These are phyloP conservation scores for Pandemis heparana DNA, from an alignment of 2,888 invertebrate genomes.

Conservation along the genomic window DNA sequence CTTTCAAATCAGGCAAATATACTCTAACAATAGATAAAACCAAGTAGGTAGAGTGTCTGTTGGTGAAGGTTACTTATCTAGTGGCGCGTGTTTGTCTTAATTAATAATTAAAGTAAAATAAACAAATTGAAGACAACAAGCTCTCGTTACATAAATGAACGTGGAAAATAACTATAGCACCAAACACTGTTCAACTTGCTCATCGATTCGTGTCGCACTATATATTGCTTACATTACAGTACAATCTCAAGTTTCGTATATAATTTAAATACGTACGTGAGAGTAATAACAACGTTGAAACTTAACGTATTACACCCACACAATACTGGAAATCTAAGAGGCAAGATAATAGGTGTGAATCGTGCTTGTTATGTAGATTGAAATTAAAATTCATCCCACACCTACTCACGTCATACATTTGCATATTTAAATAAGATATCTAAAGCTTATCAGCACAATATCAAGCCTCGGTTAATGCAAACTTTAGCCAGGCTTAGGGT, in stretches of 20 bases:
- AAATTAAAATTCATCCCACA: constrained; percentile 53
- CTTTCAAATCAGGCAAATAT: too few relatives aligned
- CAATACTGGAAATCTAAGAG: constrained; percentile 19
- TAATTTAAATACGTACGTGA: constrained; percentile 34
- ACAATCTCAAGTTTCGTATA: constrained; percentile 10
- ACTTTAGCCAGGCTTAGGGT: not conserved
- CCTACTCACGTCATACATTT: constrained; percentile 49
- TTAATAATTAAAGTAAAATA: too few relatives aligned
- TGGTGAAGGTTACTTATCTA: too few relatives aligned
- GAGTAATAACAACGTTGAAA: constrained; percentile 24
- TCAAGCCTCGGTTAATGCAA: constrained; percentile 29
- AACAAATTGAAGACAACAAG: too few relatives aligned
- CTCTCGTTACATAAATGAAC: not conserved
- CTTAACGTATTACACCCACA: constrained; percentile 32
- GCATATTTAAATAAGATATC: constrained; percentile 45
- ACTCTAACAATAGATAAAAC: too few relatives aligned
- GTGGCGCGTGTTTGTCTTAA: too few relatives aligned
- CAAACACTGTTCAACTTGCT: not conserved
- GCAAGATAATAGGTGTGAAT: constrained; percentile 32
- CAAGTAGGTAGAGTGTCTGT: too few relatives aligned
- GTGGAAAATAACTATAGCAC: not conserved
- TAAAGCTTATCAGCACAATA: constrained; percentile 42
- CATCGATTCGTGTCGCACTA: not conserved
- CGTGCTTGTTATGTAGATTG: constrained; percentile 48
- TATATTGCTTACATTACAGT: not conserved